Percentiles rank a stretch among this genome's conserved stretches.
phyloP scores from a whole-genome alignment of 2,113 vertebrate genomes.

The Lagopus leucura region DNA sequence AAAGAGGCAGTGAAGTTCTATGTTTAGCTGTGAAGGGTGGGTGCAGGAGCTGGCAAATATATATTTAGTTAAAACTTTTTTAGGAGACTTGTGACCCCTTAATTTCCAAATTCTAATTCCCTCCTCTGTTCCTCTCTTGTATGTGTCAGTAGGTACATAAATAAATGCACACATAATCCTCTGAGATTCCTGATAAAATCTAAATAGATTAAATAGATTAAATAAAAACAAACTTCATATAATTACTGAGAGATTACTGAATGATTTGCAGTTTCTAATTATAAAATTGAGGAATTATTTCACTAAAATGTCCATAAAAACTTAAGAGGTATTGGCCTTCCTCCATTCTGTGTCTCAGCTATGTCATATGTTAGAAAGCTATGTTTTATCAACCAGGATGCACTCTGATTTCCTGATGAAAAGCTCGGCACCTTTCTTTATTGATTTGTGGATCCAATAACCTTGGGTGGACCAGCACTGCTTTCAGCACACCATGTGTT shows the following conservation, averaged over 20 bases:
- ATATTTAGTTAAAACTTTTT: neutral
- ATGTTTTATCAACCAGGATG: neutral
- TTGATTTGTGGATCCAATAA: neutral
- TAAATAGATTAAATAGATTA: conserved; percentile 8
- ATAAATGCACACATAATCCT: neutral
- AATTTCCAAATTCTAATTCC: neutral
- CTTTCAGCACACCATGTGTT: neutral
- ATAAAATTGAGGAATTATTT: conserved; percentile 15
- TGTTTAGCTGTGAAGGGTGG: neutral
- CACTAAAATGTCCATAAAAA: neutral
- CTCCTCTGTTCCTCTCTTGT: neutral
- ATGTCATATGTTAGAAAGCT: neutral
- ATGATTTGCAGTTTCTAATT: conserved; percentile 7
- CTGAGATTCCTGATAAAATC: neutral
- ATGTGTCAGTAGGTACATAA: neutral
- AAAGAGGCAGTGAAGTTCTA: neutral
- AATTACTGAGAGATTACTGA: neutral
- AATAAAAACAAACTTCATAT: neutral
- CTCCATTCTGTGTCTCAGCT: neutral
- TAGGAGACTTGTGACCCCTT: neutral
- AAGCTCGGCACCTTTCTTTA: neutral
- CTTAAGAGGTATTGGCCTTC: neutral
- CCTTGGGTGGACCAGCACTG: neutral
- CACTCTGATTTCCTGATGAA: neutral
- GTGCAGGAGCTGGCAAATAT: neutral